Base-by-base conservation (phyloP, 2,888 invertebrate genomes). In the Crematogaster levior region DNA sequence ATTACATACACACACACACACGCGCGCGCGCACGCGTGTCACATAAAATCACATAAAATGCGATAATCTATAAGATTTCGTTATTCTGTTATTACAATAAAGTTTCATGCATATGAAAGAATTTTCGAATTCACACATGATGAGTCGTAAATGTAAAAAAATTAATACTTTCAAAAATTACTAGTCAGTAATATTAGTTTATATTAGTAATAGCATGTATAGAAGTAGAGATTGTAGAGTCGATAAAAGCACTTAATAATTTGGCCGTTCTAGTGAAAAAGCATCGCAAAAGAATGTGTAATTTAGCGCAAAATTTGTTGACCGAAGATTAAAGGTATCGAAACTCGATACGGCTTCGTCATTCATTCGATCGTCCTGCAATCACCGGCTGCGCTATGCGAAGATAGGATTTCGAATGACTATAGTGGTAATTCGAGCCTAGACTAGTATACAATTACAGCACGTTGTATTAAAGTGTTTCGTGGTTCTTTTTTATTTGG, bases 371-470 rank as follows among this genome's bases (percentile, higher is more conserved):
- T n/a, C 15, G 7, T 51, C n/a, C 18, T 43, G 24, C 18, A 65
- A 24, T 75, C 34, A 18, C 12, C n/a, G n/a, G 6, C 27, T 30
- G 18, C 53, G 15, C 48, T 30, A 10, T 24, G 18, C 21, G 40
- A 77, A 68, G 53, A 3, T 53, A 40, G 40, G 2, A 53, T 66
- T 40, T 66, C 10, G 21, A 77, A 66, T 66, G 12, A 66, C 51
- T n/a, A 37, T 1, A 15, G 24, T 37, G 43, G 27, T 24, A 53
- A 53, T 63, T 40, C 63, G 43, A 27, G 9, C 46, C 27, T 10
- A 70, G 24, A 68, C 75, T 48, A 75, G 63, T 82, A 61, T 84
- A 66, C 83, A 84, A 84, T 84, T 84, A 79, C 84, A 82, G 27
- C 27, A 37, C 21, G 37, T 63, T 63, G 68, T 63, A 15, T 84